phyloP scores from a whole-genome alignment of 1,140 invertebrate genomes.

The Mylabris phalerata region DNA sequence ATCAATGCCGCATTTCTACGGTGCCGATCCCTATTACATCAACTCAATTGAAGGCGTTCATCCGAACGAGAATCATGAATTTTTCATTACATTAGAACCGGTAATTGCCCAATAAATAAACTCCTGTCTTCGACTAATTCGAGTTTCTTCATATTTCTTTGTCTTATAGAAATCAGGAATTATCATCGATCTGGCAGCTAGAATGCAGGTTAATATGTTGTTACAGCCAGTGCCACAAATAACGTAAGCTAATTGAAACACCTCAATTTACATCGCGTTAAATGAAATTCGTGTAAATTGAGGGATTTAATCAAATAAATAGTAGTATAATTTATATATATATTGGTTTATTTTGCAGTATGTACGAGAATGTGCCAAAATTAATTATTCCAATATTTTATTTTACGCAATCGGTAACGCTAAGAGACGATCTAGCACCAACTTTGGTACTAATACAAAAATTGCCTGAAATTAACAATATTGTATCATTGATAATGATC shows the following conservation, averaged over 20 bases:
- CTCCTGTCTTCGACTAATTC: neutral
- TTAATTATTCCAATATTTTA: constrained; percentile 35
- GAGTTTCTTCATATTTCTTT: neutral
- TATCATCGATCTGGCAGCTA: constrained; percentile 43
- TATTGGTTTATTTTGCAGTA: constrained; percentile 22
- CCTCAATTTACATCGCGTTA: too few relatives aligned
- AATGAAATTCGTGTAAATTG: too few relatives aligned
- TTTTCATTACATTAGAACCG: constrained; percentile 66
- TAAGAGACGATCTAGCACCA: constrained; percentile 28
- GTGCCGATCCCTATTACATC: constrained; percentile 55
- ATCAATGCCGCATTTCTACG: constrained; percentile 72
- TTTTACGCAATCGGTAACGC: constrained; percentile 31
- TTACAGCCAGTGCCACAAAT: constrained; percentile 56
- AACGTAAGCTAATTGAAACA: constrained; percentile 48
- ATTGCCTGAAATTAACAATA: constrained; percentile 28
- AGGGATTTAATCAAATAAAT: too few relatives aligned
- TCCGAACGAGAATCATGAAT: constrained; percentile 53
- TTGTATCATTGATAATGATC: constrained; percentile 15
- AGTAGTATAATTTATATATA: neutral
- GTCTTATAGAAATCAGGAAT: constrained; percentile 35
- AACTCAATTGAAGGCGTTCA: constrained; percentile 46
- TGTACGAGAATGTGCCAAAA: constrained; percentile 34
- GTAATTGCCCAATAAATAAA: constrained; percentile 32
- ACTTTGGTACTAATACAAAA: constrained; percentile 30
- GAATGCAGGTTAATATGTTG: constrained; percentile 71